Evolutionary conservation across 2,797 vertebrate genomes (phyloP), one percentile per base, ranked within the genome.

Genomic region (Anableps anableps): DNA sequence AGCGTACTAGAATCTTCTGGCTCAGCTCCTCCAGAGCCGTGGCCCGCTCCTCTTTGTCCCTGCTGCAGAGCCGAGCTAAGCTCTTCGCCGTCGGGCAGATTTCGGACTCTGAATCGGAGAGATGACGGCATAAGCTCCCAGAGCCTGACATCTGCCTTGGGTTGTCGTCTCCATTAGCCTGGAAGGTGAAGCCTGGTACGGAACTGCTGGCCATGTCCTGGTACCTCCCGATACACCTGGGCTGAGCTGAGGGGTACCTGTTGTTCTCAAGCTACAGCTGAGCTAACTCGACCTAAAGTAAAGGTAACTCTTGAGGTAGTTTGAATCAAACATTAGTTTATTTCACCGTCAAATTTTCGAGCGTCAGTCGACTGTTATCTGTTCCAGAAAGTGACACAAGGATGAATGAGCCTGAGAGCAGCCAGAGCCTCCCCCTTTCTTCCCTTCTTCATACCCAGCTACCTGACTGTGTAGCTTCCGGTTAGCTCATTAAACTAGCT

Each of bases 11-110:
- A 0, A 96, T 88, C 10, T 8, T 86, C 11, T 88, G 92, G 36
- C 88, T 92, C 75, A 95, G 86, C 80, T 93, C 89, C 58, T 92
- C 92, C 90, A 96, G 88, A 75, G 94, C 95, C 45, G 90, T 86
- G 0, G 88, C 81, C 62, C 95, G 88, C 83, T 95, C 94, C 64
- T 79, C 89, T 6, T 84, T 85, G 87, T 95, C 92, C 17, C 93
- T 80, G 87, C 94, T 95, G 88, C 93, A 94, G 72, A 96, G 88
- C 73, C 89, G 91, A 0, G 90, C 74, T 29, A 94, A 88, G 82
- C 86, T 90, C 26, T 91, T 93, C 5, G 75, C 62, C 0, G 60
- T 86, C 76, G 81, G 77, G 10, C 53, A 86, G 2, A 60, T 43
- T 1, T 94, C 93, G 1, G 86, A 62, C 9, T 93, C 93, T 0